Conservation (phyloP, 2,113 vertebrate species). For the Prietella phreatophila region DNA sequence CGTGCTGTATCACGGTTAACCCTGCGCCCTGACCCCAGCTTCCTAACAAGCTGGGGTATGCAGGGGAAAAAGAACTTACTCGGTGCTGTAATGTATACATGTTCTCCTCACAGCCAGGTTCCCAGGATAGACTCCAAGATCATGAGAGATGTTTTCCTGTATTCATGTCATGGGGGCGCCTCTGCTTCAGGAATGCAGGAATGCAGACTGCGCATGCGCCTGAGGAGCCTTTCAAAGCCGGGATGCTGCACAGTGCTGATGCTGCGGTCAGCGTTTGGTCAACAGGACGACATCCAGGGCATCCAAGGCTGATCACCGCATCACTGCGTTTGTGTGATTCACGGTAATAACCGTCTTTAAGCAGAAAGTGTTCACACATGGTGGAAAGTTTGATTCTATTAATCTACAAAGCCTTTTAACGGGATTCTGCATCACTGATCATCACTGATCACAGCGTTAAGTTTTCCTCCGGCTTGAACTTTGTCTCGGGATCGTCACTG, state of each 20-base stretch:
- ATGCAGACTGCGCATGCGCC: slow-evolving; percentile 6
- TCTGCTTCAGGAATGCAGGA: neutral
- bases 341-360: neutral
- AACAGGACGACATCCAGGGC: neutral
- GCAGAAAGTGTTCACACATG: neutral
- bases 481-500: neutral
- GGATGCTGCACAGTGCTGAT: slow-evolving; percentile 24
- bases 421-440: neutral
- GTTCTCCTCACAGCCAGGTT: neutral
- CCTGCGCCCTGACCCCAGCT: no score
- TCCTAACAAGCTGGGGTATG: no score
- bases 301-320: neutral
- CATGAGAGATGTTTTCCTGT: neutral
- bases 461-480: slow-evolving; percentile 24
- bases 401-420: neutral
- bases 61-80: no score
- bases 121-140: neutral
- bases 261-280: slow-evolving; percentile 17
- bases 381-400: neutral
- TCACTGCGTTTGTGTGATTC: neutral
- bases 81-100: no score
- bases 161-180: slow-evolving; percentile 24
- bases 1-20: no score
- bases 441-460: neutral
- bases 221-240: neutral